phyloP scores from a whole-genome alignment of 2,797 vertebrate species.

The Bryconaethiops microstoma region DNA sequence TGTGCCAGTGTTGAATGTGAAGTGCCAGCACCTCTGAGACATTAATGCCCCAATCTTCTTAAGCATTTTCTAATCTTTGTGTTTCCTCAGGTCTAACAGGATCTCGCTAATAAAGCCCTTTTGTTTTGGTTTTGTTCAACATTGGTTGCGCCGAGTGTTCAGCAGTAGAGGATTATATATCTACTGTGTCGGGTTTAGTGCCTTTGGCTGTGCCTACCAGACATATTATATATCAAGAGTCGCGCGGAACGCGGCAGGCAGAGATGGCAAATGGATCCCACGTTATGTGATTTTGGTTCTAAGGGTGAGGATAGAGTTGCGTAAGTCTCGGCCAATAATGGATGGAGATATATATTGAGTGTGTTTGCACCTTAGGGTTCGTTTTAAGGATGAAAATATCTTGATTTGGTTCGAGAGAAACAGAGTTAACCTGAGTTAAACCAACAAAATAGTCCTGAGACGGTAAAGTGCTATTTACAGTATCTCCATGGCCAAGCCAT shows the following conservation, averaged over 20 bases:
- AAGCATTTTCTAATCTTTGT: conserved; percentile 71
- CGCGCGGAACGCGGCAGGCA: neutral
- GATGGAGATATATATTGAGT: conserved; percentile 40
- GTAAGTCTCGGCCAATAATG: conserved; percentile 1
- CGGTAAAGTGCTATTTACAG: too few species aligned
- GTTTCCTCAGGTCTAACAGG: conserved; percentile 50
- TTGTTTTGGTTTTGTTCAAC: conserved; percentile 57
- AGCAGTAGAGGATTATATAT: conserved; percentile 29
- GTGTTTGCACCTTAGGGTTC: conserved; percentile 1
- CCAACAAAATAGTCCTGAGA: too few species aligned
- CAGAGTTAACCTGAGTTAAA: too few species aligned
- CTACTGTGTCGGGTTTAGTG: conserved; percentile 25
- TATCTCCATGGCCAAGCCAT: too few species aligned
- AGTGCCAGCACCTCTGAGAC: conserved; percentile 48
- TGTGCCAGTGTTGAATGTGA: conserved; percentile 57
- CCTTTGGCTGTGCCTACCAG: conserved; percentile 11
- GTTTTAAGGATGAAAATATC: too few species aligned
- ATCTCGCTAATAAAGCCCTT: conserved; percentile 66
- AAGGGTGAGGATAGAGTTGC: conserved; percentile 29
- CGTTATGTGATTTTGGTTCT: conserved; percentile 8
- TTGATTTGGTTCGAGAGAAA: too few species aligned
- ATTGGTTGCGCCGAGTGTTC: conserved; percentile 16
- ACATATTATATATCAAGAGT: conserved; percentile 37
- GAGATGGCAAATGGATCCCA: conserved; percentile 19
- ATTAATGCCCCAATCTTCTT: conserved; percentile 61